Base-by-base conservation (phyloP, 2,113 vertebrate species). In the Elephantulus edwardii region DNA sequence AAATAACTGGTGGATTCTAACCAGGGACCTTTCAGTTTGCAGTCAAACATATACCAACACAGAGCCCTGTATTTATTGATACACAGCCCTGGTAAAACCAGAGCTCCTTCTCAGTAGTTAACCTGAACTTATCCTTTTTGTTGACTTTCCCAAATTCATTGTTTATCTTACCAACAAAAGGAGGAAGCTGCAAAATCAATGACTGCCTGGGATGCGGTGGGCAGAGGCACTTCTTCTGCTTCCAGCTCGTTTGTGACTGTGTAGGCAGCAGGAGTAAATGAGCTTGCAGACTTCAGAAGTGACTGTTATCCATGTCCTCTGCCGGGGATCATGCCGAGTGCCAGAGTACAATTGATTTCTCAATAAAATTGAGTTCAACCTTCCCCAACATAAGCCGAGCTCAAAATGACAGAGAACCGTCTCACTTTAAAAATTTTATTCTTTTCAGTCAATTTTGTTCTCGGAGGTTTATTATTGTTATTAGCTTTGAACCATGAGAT, bases 331-430 rank as follows among this genome's bases (percentile, higher is more conserved):
- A 78, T 92, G 91, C 60, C 68, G 96, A 96, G 95, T 96, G 97
- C 97, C 98, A 98, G 97, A 96, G 97, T 97, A 97, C 96, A 97
- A 98, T 98, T 97, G 97, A 98, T 98, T 97, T 98, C 97, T 97
- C 97, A 97, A 97, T 98, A 97, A 98, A 97, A 97, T 95, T 96
- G 95, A 97, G 96, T 97, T 98, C 97, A 97, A 93, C 96, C 96
- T 97, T 93, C 91, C 95, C 94, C 96, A 95, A 95, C 96, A 96
- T 96, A 97, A 97, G 97, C 96, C 54, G 50, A 97, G 96, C 93
- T 90, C 97, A 95, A 97, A 94, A 97, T 95, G 95, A 97, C 96
- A 96, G 96, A 97, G 85, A 97, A 94, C 91, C 90, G 93, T 95
- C 88, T 96, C 76, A 58, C 89, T 96, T 96, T 96, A 94, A 92